Evolutionary conservation across 2,888 invertebrate species (phyloP).

Genomic region (Strigamia crassipes): DNA sequence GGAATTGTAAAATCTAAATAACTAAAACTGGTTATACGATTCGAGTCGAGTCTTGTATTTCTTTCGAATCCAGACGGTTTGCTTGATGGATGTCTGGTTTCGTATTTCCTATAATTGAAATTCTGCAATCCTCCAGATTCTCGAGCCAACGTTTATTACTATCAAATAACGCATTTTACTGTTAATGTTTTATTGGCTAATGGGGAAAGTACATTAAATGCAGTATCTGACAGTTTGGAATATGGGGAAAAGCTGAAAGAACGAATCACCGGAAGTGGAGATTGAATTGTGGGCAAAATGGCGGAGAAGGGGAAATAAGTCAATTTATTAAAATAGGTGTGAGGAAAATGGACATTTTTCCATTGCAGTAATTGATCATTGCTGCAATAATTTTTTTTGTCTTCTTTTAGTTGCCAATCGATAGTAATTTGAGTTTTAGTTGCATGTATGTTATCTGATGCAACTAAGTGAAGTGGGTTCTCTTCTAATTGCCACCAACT

Average conservation of each 20-base stretch:
- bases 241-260: neutral
- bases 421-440: constrained; percentile 39
- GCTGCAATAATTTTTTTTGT: neutral
- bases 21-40: too few species aligned
- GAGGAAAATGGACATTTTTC: neutral
- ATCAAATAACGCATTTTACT: too few species aligned
- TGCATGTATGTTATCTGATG: constrained; percentile 42
- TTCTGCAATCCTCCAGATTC: too few species aligned
- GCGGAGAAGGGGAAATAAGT: neutral
- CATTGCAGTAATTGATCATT: constrained; percentile 32
- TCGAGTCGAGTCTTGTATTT: too few species aligned
- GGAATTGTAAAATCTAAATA: too few species aligned
- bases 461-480: constrained; percentile 39
- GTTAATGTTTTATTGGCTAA: neutral
- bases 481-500: constrained; percentile 37
- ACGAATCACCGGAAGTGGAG: neutral
- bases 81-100: too few species aligned
- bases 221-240: neutral
- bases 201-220: neutral
- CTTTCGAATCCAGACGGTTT: too few species aligned
- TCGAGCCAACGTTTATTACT: too few species aligned
- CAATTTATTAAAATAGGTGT: constrained; percentile 35
- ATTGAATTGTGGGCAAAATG: constrained; percentile 32
- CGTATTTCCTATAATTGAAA: too few species aligned
- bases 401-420: constrained; percentile 11